These are phyloP conservation scores for Leptinotarsa tumamoca DNA, from an alignment of 2,888 invertebrate genomes.

Conservation along the genomic window DNA sequence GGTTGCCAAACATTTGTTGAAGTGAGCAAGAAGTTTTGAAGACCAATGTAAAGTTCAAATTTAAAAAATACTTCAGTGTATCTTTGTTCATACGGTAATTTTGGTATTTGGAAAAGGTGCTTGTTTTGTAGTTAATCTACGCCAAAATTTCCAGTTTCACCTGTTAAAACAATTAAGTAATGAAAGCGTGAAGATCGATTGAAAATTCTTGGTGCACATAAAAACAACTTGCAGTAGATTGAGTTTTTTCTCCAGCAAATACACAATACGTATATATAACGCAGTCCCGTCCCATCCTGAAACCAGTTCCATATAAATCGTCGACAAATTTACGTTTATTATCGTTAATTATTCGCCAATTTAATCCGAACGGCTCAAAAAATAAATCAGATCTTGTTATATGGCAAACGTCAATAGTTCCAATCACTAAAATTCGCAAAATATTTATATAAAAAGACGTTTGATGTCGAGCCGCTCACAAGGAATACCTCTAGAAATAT, in stretches of 20 bases:
- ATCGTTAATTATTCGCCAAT: constrained; percentile 50
- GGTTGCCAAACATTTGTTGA: no score
- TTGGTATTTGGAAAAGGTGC: no score
- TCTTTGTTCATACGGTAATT: no score
- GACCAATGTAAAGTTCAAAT: no score
- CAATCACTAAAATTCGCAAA: constrained; percentile 55
- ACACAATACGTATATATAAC: constrained; percentile 12
- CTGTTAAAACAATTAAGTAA: no score
- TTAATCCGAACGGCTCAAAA: constrained; percentile 46
- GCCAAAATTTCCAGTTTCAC: no score
- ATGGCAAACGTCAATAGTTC: constrained; percentile 55
- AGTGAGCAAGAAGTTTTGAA: no score
- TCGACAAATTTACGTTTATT: constrained; percentile 51
- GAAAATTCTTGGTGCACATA: not conserved
- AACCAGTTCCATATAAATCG: constrained; percentile 45
- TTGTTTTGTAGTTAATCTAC: no score
- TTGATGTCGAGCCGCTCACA: constrained; percentile 50
- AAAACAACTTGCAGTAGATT: constrained; percentile 8
- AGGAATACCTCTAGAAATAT: constrained; percentile 47
- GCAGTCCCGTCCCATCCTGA: constrained; percentile 19
- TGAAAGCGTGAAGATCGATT: no score
- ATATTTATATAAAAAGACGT: constrained; percentile 55
- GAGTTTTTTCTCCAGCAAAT: constrained; percentile 11
- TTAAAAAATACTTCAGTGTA: no score
- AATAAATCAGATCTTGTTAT: constrained; percentile 56